Conservation (phyloP, 2,113 vertebrate species). For the Rhinolophus sinicus region DNA sequence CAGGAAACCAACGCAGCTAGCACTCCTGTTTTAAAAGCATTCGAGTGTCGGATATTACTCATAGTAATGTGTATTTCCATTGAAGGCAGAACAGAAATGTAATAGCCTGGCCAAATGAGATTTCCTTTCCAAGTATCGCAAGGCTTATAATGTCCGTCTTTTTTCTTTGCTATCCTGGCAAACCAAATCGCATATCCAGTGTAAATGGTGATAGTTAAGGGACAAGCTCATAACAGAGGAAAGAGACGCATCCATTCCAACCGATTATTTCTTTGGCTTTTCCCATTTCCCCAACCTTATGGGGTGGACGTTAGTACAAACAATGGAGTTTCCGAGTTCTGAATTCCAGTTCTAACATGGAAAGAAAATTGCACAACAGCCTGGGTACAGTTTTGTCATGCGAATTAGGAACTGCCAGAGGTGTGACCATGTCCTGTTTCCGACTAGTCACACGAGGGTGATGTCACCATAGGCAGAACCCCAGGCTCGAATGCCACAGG, state of each 20-base stretch:
- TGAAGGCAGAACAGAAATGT: background rate
- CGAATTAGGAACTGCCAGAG: background rate
- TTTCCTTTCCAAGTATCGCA: constrained; percentile 17
- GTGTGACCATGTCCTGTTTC: background rate
- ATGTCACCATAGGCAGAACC: too few species aligned
- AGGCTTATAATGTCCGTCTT: background rate
- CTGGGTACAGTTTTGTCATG: background rate
- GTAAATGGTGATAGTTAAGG: background rate
- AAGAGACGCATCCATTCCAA: background rate
- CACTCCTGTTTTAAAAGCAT: background rate
- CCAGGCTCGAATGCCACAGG: accelerated
- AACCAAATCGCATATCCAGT: background rate
- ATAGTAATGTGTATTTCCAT: accelerated
- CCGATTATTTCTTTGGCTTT: background rate
- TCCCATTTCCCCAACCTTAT: too few species aligned
- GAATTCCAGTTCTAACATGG: background rate
- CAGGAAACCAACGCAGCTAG: background rate
- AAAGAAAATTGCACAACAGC: background rate
- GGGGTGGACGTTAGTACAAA: accelerated
- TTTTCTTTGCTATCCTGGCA: background rate
- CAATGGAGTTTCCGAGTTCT: background rate
- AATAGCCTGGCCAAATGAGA: background rate
- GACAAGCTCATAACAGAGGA: background rate
- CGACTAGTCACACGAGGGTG: too few species aligned
- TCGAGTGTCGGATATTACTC: background rate